A percentile compares a stretch with the other conserved stretches of the same genome.
These are phyloP conservation scores for Ciona savignyi DNA, from an alignment of 23 tunicate species.

Conservation along the genomic window DNA sequence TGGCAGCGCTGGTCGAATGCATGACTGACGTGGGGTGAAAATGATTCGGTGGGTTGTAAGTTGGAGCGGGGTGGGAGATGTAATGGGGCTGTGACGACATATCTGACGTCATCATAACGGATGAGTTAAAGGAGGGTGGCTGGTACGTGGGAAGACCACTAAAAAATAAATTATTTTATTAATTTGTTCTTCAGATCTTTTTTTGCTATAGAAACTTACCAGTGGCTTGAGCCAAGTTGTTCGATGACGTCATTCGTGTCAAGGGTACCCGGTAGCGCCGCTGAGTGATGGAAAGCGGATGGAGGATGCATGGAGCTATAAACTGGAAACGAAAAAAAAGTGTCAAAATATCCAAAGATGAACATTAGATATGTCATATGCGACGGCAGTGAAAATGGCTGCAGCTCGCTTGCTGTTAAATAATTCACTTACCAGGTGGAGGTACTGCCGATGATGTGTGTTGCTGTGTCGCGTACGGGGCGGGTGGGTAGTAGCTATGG, in stretches of 20 bases:
- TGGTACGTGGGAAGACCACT: conserved; percentile 79
- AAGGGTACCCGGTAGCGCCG: conserved; percentile 50
- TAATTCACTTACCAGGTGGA: conserved; percentile 64
- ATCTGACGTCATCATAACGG: conserved; percentile 53
- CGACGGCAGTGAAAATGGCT: too few relatives aligned
- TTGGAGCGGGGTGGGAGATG: conserved; percentile 50
- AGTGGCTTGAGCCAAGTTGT: conserved; percentile 59
- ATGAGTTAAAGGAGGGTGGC: conserved; percentile 71
- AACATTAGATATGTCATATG: too few relatives aligned
- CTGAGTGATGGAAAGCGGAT: conserved; percentile 70
- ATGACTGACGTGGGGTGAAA: conserved; percentile 46
- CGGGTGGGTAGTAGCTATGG: conserved; percentile 50
- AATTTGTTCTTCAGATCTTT: too few relatives aligned
- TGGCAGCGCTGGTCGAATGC: conserved; percentile 15
- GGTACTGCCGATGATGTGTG: conserved; percentile 58
- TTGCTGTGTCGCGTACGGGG: conserved; percentile 33
- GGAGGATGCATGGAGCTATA: conserved; percentile 95
- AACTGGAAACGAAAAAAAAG: conserved; percentile 19
- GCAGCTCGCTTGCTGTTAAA: too few relatives aligned
- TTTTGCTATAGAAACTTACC: conserved; percentile 25
- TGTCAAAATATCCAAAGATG: too few relatives aligned
- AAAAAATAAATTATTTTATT: too few relatives aligned
- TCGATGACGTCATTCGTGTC: conserved; percentile 81
- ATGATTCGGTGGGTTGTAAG: conserved; percentile 51
- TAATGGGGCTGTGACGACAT: conserved; percentile 29